Percentiles rank a stretch among this genome's conserved stretches.
Conservation (phyloP, 2,797 vertebrate genomes). For the Betta splendens region DNA sequence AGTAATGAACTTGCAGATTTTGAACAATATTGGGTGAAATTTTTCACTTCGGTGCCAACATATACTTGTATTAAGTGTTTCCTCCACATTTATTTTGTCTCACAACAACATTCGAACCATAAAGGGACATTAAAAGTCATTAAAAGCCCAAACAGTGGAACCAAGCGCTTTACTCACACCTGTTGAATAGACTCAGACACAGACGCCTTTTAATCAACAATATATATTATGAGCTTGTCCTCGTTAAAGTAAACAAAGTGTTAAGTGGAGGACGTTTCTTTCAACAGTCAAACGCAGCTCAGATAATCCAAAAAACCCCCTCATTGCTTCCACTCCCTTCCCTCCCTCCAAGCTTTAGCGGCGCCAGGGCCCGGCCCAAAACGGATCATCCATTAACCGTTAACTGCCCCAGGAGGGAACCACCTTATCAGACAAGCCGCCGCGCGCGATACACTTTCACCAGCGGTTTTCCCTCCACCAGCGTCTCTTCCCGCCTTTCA, state of each 20-base stretch:
- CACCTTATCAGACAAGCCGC: slow-evolving; percentile 50
- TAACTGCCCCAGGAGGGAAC: slow-evolving; percentile 52
- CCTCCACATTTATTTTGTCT: not conserved
- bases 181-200: slow-evolving; percentile 5
- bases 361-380: slow-evolving; percentile 1
- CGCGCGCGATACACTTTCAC: slow-evolving; percentile 28
- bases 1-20: not conserved
- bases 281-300: slow-evolving; percentile 28
- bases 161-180: not conserved
- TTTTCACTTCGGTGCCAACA: slow-evolving; percentile 4
- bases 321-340: slow-evolving; percentile 10
- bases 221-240: not conserved
- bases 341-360: not conserved
- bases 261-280: not conserved
- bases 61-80: not conserved
- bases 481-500: slow-evolving; percentile 39
- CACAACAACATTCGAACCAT: not conserved
- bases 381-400: slow-evolving; percentile 53
- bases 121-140: slow-evolving; percentile 14
- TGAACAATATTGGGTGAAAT: not conserved
- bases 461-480: slow-evolving; percentile 50
- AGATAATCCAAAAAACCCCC: slow-evolving; percentile 32
- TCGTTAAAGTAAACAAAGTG: not conserved
- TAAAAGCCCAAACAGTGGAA: slow-evolving; percentile 8
- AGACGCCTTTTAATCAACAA: slow-evolving; percentile 13